Percentiles rank a stretch among this genome's conserved stretches.
Conservation (phyloP, 2,797 vertebrate species). For the Sebastes hopkinsi region DNA sequence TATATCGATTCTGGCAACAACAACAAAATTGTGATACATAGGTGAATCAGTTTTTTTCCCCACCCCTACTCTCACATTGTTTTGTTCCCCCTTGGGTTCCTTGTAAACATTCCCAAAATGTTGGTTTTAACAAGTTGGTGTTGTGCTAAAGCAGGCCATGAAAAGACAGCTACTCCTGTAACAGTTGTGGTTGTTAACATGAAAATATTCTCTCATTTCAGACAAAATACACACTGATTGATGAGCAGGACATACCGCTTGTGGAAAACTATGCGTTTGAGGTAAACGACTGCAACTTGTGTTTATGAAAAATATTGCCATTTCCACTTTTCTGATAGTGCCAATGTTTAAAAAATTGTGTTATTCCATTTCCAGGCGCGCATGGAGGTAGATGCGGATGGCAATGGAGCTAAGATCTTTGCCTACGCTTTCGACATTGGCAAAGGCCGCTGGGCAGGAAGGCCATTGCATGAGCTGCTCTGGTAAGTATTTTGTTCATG, state of each 20-base stretch:
- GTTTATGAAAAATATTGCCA: not conserved
- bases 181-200: not conserved
- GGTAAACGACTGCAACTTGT: constrained; percentile 75
- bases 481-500: constrained; percentile 84
- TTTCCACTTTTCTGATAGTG: not conserved
- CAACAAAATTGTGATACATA: no score
- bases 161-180: not conserved
- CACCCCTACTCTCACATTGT: not conserved
- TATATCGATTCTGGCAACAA: no score
- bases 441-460: constrained; percentile 92
- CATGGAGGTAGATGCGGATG: constrained; percentile 98
- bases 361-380: constrained; percentile 85
- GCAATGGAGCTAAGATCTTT: constrained; percentile 98
- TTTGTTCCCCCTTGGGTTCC: not conserved
- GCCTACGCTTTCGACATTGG: constrained; percentile 98
- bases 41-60: no score
- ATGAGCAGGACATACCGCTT: constrained; percentile 97
- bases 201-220: constrained; percentile 61
- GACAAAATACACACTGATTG: constrained; percentile 98
- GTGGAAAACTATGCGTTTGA: constrained; percentile 99
- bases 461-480: constrained; percentile 94
- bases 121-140: no score
- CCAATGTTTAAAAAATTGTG: not conserved
- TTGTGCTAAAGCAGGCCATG: not conserved
- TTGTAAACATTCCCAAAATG: not conserved